Percentiles rank a stretch among this genome's conserved stretches.
Conservation (phyloP, 1,140 invertebrate genomes). For the Protaetia brevitarsis region DNA sequence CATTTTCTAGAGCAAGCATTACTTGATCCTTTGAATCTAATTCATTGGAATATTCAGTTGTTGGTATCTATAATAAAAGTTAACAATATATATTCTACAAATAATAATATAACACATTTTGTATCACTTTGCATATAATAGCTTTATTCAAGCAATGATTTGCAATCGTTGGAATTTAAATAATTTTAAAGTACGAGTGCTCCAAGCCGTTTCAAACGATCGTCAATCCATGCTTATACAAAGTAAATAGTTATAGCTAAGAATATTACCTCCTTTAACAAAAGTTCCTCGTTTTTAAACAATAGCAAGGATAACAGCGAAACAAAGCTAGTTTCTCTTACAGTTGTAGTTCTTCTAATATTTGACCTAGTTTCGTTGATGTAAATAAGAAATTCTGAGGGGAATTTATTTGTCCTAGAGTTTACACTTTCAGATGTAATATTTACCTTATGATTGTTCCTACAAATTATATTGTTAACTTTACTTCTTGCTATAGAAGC, state of each 20-base stretch:
- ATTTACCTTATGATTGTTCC: slow-evolving; percentile 44
- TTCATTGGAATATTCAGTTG: slow-evolving; percentile 27
- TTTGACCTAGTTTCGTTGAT: slow-evolving; percentile 48
- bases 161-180: too few relatives aligned
- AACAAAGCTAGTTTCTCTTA: slow-evolving; percentile 46
- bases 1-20: slow-evolving; percentile 36
- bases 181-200: too few relatives aligned
- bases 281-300: slow-evolving; percentile 40
- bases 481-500: slow-evolving; percentile 7
- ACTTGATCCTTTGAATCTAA: slow-evolving; percentile 32
- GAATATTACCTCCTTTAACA: slow-evolving; percentile 36
- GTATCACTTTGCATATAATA: too few relatives aligned
- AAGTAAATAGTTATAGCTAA: too few relatives aligned
- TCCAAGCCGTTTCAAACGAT: too few relatives aligned
- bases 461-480: slow-evolving; percentile 27
- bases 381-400: slow-evolving; percentile 42
- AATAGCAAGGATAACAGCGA: slow-evolving; percentile 41
- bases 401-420: slow-evolving; percentile 35
- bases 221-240: too few relatives aligned
- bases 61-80: slow-evolving; percentile 29
- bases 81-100: slow-evolving; percentile 28
- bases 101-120: too few relatives aligned
- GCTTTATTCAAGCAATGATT: too few relatives aligned
- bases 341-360: slow-evolving; percentile 40
- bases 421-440: slow-evolving; percentile 46